Evolutionary conservation across 2,888 invertebrate genomes (phyloP).

Genomic region (Parapristionchus giblindavisi): DNA sequence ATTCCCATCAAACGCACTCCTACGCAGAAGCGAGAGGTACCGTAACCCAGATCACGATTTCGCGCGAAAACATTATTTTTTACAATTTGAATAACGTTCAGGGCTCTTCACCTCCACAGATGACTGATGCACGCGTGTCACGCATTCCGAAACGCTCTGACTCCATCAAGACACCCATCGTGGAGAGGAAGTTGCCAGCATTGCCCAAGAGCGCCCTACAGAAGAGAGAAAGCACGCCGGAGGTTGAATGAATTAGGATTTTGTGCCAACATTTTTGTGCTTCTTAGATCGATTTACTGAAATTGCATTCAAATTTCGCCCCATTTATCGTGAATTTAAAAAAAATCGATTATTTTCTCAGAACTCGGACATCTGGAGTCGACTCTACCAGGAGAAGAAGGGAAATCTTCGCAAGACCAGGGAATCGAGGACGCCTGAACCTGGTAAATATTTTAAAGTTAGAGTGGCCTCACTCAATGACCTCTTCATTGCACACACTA

Average conservation of each 20-base stretch:
- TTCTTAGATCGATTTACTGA: no score
- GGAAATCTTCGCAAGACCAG: conserved; percentile 49
- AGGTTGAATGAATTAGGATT: conserved; percentile 10
- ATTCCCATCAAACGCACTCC: conserved; percentile 37
- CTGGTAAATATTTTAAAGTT: conserved; percentile 32
- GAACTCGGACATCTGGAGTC: conserved; percentile 54
- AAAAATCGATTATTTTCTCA: conserved; percentile 13
- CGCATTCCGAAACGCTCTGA: conserved; percentile 56
- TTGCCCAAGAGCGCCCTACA: conserved; percentile 43
- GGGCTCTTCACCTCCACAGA: conserved; percentile 48
- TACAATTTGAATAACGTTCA: neutral
- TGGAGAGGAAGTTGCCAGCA: conserved; percentile 54
- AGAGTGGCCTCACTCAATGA: neutral
- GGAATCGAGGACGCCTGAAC: conserved; percentile 46
- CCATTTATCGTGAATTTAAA: neutral
- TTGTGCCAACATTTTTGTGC: neutral
- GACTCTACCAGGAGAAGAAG: conserved; percentile 58
- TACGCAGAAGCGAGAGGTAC: conserved; percentile 38
- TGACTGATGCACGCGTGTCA: conserved; percentile 54
- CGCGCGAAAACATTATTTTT: neutral
- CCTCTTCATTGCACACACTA: neutral
- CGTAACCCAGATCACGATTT: no score
- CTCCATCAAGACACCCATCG: conserved; percentile 53
- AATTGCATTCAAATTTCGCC: neutral
- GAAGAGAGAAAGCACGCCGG: conserved; percentile 30